Evolutionary conservation across 2,113 vertebrate genomes (phyloP).

Genomic region (Melanostigma gelatinosum): DNA sequence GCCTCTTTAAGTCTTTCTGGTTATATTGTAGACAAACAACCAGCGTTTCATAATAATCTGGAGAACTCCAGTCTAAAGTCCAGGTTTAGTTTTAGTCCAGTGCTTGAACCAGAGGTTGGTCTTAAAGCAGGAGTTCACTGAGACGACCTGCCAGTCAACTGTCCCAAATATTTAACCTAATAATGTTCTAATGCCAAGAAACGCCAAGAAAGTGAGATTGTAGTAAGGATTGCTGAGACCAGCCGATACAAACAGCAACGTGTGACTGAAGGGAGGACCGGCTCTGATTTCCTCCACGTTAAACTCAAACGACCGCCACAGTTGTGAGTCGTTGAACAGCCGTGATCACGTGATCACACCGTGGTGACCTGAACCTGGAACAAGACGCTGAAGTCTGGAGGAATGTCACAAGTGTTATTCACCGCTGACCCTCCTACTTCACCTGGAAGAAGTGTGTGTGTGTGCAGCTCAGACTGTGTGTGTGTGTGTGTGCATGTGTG

Average conservation of each 20-base stretch:
- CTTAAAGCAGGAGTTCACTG: neutral
- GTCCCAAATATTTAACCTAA: too few species aligned
- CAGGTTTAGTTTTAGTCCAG: neutral
- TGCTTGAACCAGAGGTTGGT: neutral
- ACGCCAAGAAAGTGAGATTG: too few species aligned
- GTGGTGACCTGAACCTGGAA: slow-evolving; percentile 30
- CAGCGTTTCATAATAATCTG: neutral
- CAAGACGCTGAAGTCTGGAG: slow-evolving; percentile 14
- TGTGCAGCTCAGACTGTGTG: neutral
- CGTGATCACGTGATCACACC: neutral
- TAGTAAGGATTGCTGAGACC: too few species aligned
- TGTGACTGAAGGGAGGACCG: too few species aligned
- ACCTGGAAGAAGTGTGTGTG: neutral
- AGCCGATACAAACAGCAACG: too few species aligned
- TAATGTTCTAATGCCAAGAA: neutral
- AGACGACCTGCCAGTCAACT: neutral
- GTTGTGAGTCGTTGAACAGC: neutral
- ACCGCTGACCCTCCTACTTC: neutral
- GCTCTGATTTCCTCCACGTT: too few species aligned
- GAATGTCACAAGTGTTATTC: slow-evolving; percentile 56
- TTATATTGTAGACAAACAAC: neutral
- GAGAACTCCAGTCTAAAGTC: neutral
- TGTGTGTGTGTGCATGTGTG: too few species aligned
- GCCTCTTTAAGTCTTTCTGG: neutral
- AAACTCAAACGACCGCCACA: too few species aligned